phyloP scores from a whole-genome alignment of 2,888 invertebrate genomes.

The Amphipyra berbera region DNA sequence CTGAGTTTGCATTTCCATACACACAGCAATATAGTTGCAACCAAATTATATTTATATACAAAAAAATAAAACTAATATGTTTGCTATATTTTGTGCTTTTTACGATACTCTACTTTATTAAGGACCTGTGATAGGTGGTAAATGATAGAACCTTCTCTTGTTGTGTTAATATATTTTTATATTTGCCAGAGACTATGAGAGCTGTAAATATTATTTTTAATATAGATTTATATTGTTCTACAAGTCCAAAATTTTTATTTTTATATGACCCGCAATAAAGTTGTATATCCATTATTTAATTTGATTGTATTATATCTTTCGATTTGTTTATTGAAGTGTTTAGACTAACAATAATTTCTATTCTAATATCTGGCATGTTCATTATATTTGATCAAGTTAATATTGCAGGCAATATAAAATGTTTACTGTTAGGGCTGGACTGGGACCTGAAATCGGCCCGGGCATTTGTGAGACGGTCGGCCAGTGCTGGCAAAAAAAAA shows the following conservation, averaged over 20 bases:
- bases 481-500: too few relatives aligned
- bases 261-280: too few relatives aligned
- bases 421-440: too few relatives aligned
- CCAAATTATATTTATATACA: slow-evolving; percentile 55
- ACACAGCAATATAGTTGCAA: slow-evolving; percentile 24
- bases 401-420: too few relatives aligned
- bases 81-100: slow-evolving; percentile 55
- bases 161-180: slow-evolving; percentile 31
- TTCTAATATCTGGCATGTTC: too few relatives aligned
- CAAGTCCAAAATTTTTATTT: slow-evolving; percentile 6
- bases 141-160: slow-evolving; percentile 37
- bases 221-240: slow-evolving; percentile 16
- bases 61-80: slow-evolving; percentile 24
- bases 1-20: background rate
- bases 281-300: too few relatives aligned
- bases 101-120: slow-evolving; percentile 39
- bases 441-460: too few relatives aligned
- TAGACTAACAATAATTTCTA: too few relatives aligned
- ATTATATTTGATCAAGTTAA: too few relatives aligned
- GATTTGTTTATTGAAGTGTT: too few relatives aligned
- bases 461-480: too few relatives aligned
- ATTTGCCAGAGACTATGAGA: slow-evolving; percentile 24
- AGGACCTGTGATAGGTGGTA: slow-evolving; percentile 60
- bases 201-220: slow-evolving; percentile 32
- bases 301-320: too few relatives aligned